phyloP scores from a whole-genome alignment of 1,140 invertebrate species.

The Aphaenogaster ashmeadi region DNA sequence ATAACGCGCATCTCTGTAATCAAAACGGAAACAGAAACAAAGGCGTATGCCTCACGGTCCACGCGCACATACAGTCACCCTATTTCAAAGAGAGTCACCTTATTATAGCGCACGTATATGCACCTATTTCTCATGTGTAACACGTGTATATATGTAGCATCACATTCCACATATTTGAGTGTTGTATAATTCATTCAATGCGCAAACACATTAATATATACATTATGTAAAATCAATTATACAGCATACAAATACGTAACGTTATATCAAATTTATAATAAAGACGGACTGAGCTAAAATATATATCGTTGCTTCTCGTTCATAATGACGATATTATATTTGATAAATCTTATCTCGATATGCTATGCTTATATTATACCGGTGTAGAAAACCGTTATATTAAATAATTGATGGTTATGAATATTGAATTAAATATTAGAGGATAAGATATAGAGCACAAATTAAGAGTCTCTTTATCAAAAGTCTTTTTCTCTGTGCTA shows the following conservation, averaged over 20 bases:
- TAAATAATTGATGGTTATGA: neutral
- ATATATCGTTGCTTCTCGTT: neutral
- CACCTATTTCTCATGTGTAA: constrained; percentile 14
- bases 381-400: neutral
- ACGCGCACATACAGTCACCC: neutral
- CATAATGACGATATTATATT: constrained; percentile 3
- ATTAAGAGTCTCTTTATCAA: neutral
- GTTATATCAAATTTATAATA: constrained; percentile 19
- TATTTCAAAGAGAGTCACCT: constrained; percentile 34
- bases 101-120: neutral
- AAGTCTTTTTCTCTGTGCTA: neutral
- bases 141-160: neutral
- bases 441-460: neutral
- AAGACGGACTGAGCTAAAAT: neutral
- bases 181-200: constrained; percentile 31
- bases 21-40: constrained; percentile 20
- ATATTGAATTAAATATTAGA: neutral
- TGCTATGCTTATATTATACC: neutral
- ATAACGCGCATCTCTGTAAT: neutral
- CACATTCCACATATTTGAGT: constrained; percentile 12
- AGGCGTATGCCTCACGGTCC: neutral
- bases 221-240: constrained; percentile 26
- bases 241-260: neutral
- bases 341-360: constrained; percentile 1
- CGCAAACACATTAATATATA: constrained; percentile 18